These are phyloP conservation scores for Tympanoctomys barrerae DNA, from an alignment of 2,797 vertebrate genomes.

Conservation along the genomic window DNA sequence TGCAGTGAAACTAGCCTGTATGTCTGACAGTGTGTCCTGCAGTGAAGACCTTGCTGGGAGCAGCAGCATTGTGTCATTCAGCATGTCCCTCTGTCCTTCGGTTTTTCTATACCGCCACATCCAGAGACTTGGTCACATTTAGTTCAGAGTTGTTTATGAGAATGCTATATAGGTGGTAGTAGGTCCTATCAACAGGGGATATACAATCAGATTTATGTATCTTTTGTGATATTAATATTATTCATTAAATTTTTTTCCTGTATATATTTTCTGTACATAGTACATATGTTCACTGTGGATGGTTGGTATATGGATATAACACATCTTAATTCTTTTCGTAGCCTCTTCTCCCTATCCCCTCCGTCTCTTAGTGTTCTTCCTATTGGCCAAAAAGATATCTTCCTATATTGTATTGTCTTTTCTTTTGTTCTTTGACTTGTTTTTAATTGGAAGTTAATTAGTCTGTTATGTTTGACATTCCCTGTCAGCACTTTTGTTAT, in stretches of 20 bases:
- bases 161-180: neutral
- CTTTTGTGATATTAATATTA: neutral
- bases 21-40: neutral
- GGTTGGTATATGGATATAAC: neutral
- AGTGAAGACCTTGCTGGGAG: neutral
- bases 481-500: neutral
- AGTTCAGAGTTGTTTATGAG: neutral
- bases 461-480: neutral
- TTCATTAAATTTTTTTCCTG: neutral
- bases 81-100: neutral
- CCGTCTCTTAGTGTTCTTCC: neutral
- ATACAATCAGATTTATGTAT: neutral
- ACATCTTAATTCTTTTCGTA: neutral
- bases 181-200: neutral
- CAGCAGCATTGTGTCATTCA: neutral
- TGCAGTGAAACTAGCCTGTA: neutral
- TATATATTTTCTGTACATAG: neutral
- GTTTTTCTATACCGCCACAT: neutral
- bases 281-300: neutral
- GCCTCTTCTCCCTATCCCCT: neutral
- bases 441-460: neutral
- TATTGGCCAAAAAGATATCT: neutral
- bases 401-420: neutral
- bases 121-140: neutral
- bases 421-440: neutral